Conservation (phyloP, 2,888 invertebrate genomes). For the Pristionchus exspectatus region DNA sequence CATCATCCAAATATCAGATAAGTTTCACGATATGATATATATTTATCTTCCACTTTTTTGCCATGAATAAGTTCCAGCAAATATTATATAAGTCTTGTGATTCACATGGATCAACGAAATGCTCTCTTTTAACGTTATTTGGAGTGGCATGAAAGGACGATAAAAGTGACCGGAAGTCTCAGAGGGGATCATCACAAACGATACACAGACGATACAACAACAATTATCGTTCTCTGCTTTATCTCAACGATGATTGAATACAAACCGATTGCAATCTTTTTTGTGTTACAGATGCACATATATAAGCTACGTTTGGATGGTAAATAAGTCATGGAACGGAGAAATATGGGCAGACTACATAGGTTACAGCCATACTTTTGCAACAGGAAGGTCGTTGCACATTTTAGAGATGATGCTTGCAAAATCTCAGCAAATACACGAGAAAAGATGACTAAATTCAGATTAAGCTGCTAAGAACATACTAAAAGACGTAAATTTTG, state of each 20-base stretch:
- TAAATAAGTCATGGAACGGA: neutral
- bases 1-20: neutral
- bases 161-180: slow-evolving; percentile 32
- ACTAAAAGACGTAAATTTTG: neutral
- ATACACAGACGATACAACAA: neutral
- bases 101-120: neutral
- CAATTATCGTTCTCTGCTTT: neutral
- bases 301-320: neutral
- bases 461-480: neutral
- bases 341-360: slow-evolving; percentile 9
- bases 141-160: neutral
- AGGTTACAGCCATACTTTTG: neutral
- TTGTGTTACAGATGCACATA: neutral
- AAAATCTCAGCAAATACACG: slow-evolving; percentile 16
- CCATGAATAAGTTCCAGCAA: neutral
- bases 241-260: slow-evolving; percentile 8
- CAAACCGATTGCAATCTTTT: neutral
- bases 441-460: slow-evolving; percentile 16
- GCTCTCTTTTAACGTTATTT: neutral
- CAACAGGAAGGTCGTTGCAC: neutral
- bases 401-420: neutral
- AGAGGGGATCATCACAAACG: neutral
- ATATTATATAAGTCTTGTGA: neutral
- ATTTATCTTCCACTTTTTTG: neutral
- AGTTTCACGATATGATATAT: neutral